phyloP scores from a whole-genome alignment of 2,888 invertebrate species.

The Thera obeliscata region DNA sequence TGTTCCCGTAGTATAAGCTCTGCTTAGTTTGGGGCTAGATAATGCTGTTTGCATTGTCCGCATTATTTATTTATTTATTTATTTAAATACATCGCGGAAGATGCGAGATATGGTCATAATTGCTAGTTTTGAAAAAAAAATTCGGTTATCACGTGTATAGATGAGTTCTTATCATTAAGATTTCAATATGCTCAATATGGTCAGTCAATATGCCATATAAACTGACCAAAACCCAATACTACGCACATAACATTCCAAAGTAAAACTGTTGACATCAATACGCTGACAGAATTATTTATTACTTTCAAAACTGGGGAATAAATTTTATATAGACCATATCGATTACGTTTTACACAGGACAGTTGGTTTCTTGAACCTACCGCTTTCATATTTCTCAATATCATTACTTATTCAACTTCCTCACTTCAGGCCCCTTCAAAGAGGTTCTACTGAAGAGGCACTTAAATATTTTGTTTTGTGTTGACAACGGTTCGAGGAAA shows the following conservation, averaged over 20 bases:
- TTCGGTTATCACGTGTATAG: no score
- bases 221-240: background rate
- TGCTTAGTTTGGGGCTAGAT: no score
- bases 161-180: no score
- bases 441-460: constrained; percentile 7
- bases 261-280: constrained; percentile 17
- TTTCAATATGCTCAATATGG: no score
- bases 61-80: no score
- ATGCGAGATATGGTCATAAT: no score
- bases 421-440: constrained; percentile 14
- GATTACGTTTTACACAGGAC: background rate
- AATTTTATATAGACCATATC: constrained; percentile 6
- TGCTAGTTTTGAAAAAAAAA: no score
- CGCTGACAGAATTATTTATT: constrained; percentile 16
- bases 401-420: constrained; percentile 26
- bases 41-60: no score
- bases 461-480: constrained; percentile 15
- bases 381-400: constrained; percentile 20
- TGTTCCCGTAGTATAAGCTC: no score
- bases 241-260: constrained; percentile 4
- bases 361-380: constrained; percentile 17
- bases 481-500: constrained; percentile 9
- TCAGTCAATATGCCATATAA: no score
- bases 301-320: constrained; percentile 9
- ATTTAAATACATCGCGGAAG: no score